Conservation (phyloP, 1,140 invertebrate species). For the Orius insidiosus region DNA sequence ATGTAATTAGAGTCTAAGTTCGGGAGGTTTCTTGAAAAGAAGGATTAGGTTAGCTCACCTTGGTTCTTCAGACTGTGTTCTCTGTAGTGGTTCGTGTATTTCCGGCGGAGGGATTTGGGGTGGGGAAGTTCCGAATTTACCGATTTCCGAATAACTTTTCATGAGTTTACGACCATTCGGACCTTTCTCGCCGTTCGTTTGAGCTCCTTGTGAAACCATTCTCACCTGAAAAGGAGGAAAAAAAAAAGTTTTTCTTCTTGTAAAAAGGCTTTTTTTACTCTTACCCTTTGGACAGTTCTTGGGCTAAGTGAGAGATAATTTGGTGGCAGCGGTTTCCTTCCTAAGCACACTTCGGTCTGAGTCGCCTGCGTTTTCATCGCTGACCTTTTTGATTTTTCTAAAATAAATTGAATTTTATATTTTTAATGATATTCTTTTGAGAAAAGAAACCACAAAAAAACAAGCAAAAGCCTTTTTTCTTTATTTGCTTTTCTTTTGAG, state of each 20-base stretch:
- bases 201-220: constrained; percentile 75
- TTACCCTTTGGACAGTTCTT: constrained; percentile 40
- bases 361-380: constrained; percentile 85
- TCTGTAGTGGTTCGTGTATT: constrained; percentile 56
- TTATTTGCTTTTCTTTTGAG: constrained; percentile 2
- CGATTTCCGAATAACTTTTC: constrained; percentile 68
- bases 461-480: background rate
- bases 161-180: constrained; percentile 50
- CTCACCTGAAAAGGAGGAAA: constrained; percentile 37
- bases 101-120: constrained; percentile 20
- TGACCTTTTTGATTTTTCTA: constrained; percentile 65
- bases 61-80: constrained; percentile 67
- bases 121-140: constrained; percentile 29
- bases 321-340: constrained; percentile 46
- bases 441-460: constrained; percentile 7
- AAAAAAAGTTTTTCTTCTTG: constrained; percentile 5
- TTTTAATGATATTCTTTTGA: no score
- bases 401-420: constrained; percentile 18
- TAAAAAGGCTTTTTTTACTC: constrained; percentile 2
- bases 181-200: constrained; percentile 55
- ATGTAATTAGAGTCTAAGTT: constrained; percentile 2
- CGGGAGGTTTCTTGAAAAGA: no score
- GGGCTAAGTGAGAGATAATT: constrained; percentile 62
- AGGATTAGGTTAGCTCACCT: constrained; percentile 29
- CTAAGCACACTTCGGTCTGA: constrained; percentile 62